Evolutionary conservation across 2,888 invertebrate species (phyloP).

Genomic region (Idaea aversata): DNA sequence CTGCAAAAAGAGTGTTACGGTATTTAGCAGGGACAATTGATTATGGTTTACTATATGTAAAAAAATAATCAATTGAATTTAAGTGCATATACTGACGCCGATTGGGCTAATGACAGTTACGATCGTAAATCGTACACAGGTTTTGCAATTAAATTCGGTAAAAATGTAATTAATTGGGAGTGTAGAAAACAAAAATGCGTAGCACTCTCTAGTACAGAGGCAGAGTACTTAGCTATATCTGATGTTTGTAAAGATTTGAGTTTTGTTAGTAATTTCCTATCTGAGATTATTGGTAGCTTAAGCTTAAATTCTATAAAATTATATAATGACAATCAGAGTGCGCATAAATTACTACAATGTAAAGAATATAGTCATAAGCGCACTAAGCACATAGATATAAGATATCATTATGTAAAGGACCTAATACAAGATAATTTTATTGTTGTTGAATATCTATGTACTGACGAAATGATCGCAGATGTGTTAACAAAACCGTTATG

Average conservation of each 20-base stretch:
- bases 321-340: slow-evolving; percentile 15
- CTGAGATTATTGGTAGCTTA: slow-evolving; percentile 1
- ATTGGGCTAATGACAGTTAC: slow-evolving; percentile 8
- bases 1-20: slow-evolving; percentile 23
- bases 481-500: slow-evolving; percentile 9
- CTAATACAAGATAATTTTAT: background rate
- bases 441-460: slow-evolving; percentile 8
- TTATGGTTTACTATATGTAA: slow-evolving; percentile 12
- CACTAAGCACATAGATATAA: slow-evolving; percentile 14
- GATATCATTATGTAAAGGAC: slow-evolving; percentile 10
- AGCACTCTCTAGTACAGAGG: slow-evolving; percentile 26
- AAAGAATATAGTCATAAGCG: slow-evolving; percentile 7
- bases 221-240: slow-evolving; percentile 24
- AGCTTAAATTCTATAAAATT: background rate
- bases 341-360: slow-evolving; percentile 7
- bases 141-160: slow-evolving; percentile 18
- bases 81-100: slow-evolving; percentile 7
- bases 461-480: slow-evolving; percentile 12
- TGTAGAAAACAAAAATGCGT: slow-evolving; percentile 22
- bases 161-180: slow-evolving; percentile 20
- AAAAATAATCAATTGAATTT: background rate
- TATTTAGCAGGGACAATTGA: slow-evolving; percentile 20
- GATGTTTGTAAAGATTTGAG: slow-evolving; percentile 21
- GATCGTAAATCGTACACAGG: slow-evolving; percentile 29
- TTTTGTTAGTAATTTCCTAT: slow-evolving; percentile 10